Evolutionary conservation across 2,888 invertebrate genomes (phyloP).

Genomic region (Microplitis manilae): DNA sequence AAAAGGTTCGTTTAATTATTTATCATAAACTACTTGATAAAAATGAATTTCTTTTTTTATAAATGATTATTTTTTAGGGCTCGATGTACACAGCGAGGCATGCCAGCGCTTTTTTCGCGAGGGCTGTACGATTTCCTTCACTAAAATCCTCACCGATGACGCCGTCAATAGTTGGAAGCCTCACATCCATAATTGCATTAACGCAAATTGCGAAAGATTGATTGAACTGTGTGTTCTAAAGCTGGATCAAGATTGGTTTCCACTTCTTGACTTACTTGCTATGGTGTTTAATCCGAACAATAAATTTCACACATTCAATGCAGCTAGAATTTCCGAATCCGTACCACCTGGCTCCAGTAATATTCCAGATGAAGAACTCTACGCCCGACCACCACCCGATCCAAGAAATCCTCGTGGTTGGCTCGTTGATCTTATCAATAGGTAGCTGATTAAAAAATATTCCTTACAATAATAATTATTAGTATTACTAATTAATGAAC

Average conservation of each 20-base stretch:
- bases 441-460: slow-evolving; percentile 69
- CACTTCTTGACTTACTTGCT: slow-evolving; percentile 90
- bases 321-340: slow-evolving; percentile 82
- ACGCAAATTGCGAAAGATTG: slow-evolving; percentile 92
- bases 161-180: slow-evolving; percentile 98
- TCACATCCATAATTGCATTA: slow-evolving; percentile 96
- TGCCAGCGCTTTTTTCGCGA: slow-evolving; percentile 97
- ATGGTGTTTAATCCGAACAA: slow-evolving; percentile 96
- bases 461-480: no score
- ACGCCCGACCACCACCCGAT: slow-evolving; percentile 84
- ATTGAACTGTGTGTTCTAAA: slow-evolving; percentile 95
- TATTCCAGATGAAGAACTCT: slow-evolving; percentile 80
- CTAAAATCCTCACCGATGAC: slow-evolving; percentile 97
- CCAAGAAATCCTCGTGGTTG: slow-evolving; percentile 91
- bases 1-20: slow-evolving; percentile 76
- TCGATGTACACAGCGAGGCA: slow-evolving; percentile 89
- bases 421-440: slow-evolving; percentile 96
- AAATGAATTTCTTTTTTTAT: slow-evolving; percentile 14
- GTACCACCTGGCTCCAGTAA: slow-evolving; percentile 75
- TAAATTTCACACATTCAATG: slow-evolving; percentile 93
- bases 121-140: slow-evolving; percentile 93
- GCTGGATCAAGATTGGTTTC: slow-evolving; percentile 91
- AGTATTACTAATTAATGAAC: no score
- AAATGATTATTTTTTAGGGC: slow-evolving; percentile 72
- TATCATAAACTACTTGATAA: background rate